Evolutionary conservation across 2,113 vertebrate species (phyloP), one percentile per base, ranked within the genome.

Genomic region (Gasterosteus aculeatus): DNA sequence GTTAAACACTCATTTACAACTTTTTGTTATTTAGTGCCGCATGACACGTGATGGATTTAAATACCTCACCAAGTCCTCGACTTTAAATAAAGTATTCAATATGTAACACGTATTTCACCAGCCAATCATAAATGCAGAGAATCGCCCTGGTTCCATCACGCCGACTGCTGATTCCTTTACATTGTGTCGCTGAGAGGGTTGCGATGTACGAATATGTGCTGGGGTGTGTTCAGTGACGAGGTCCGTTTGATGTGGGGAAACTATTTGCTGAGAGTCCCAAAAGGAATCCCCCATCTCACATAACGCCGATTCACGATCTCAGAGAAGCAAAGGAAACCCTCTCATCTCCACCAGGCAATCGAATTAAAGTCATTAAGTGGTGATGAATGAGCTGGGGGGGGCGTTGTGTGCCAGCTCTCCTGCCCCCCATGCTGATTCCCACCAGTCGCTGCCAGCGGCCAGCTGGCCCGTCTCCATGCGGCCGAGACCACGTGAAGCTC

Each of bases 321-420:
- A 16, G 46, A 64, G 60, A 68, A 31, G 79, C 80, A 83, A 81
- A 81, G 83, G 81, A 82, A 87, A 79, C 78, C 65, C 78, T 88
- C 78, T 88, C 81, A 84, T 89, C 86, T 91, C 85, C 77, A 81
- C 74, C 81, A 87, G 77, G 89, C 77, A 87, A 88, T 91, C 87
- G 84, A 82, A 83, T 88, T 90, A 88, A 85, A 82, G 81, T 77
- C 77, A 75, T 91, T 90, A 84, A 69, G 72, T 72, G 62, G 77
- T 90, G 87, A 92, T 87, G 41, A 88, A 92, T 89, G 88, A 83
- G 68, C 86, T 49, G 61, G 39, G 41, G 22, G 78, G 81, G 72
- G 61, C 35, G 16, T 81, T 87, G 70, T 49, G 39, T 81, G 78
- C 81, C 85, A 82, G 66, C 86, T 79, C 75, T 72, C 59, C 69